phyloP scores from a whole-genome alignment of 2,888 invertebrate species.

The Lissonota sp. region DNA sequence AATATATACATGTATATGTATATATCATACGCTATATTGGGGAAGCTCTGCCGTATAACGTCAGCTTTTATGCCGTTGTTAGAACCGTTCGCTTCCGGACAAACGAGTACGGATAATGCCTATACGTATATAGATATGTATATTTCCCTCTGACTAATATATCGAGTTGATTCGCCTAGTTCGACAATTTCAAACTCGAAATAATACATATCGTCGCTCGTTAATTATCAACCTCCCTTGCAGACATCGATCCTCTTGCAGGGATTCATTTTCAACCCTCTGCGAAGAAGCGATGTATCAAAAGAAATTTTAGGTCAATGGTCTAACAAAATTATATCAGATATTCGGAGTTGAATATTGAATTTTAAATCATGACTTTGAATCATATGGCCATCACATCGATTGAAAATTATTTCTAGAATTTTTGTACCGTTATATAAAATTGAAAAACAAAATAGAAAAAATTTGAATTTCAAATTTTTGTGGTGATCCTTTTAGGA shows the following conservation, averaged over 20 bases:
- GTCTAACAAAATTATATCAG: too few species aligned
- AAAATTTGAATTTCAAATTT: too few species aligned
- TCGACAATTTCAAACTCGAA: constrained; percentile 47
- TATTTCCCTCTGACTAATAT: constrained; percentile 46
- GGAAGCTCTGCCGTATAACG: constrained; percentile 51
- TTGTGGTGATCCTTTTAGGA: too few species aligned
- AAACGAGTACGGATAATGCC: constrained; percentile 48
- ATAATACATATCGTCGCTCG: constrained; percentile 36
- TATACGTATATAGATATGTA: constrained; percentile 19
- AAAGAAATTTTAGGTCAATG: too few species aligned
- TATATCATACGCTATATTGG: constrained; percentile 1
- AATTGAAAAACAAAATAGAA: too few species aligned
- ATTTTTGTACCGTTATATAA: too few species aligned
- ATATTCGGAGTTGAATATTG: too few species aligned
- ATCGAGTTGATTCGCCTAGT: constrained; percentile 51
- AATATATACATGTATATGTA: constrained; percentile 9
- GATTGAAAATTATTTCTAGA: too few species aligned
- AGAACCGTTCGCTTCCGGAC: constrained; percentile 70
- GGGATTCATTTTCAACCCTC: too few species aligned
- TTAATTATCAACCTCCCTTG: constrained; percentile 42
- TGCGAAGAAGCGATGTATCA: too few species aligned
- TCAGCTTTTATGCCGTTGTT: constrained; percentile 73
- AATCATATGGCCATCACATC: too few species aligned
- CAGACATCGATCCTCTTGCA: constrained; percentile 4
- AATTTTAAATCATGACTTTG: too few species aligned